Percentiles rank a stretch among this genome's conserved stretches.
These are phyloP conservation scores for Sprattus sprattus DNA, from an alignment of 2,113 vertebrate species.

Conservation along the genomic window DNA sequence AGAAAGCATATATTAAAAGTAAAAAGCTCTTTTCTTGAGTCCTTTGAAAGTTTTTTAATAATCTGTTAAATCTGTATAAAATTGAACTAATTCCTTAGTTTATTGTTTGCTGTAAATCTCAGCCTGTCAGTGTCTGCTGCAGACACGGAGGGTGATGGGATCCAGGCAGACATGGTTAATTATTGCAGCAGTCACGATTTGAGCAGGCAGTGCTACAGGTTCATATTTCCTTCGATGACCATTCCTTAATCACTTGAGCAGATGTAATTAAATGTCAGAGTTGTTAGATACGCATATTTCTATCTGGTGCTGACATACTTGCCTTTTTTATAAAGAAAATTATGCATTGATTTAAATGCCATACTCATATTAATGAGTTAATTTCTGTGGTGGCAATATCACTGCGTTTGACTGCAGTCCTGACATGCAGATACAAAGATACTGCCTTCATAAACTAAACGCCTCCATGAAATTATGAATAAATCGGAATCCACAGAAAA, in stretches of 20 bases:
- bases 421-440: not conserved
- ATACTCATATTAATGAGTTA: not conserved
- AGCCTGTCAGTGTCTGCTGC: not conserved
- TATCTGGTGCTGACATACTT: not conserved
- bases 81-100: not conserved
- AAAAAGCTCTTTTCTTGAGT: too few relatives aligned
- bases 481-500: not conserved
- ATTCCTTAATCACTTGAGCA: conserved; percentile 7
- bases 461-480: not conserved
- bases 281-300: not conserved
- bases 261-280: conserved; percentile 14
- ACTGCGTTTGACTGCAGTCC: not conserved
- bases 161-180: not conserved
- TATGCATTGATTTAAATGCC: not conserved
- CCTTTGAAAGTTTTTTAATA: not conserved
- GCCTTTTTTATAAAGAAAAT: conserved; percentile 1
- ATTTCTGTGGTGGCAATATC: not conserved
- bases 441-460: not conserved
- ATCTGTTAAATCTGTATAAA: not conserved
- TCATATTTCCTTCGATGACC: conserved; percentile 12
- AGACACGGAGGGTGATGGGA: not conserved
- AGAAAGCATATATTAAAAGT: too few relatives aligned
- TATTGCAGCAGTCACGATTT: not conserved
- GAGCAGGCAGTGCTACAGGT: not conserved
- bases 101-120: not conserved